Base-by-base conservation (phyloP, 2,113 vertebrate genomes). In the Balaenoptera acutorostrata region DNA sequence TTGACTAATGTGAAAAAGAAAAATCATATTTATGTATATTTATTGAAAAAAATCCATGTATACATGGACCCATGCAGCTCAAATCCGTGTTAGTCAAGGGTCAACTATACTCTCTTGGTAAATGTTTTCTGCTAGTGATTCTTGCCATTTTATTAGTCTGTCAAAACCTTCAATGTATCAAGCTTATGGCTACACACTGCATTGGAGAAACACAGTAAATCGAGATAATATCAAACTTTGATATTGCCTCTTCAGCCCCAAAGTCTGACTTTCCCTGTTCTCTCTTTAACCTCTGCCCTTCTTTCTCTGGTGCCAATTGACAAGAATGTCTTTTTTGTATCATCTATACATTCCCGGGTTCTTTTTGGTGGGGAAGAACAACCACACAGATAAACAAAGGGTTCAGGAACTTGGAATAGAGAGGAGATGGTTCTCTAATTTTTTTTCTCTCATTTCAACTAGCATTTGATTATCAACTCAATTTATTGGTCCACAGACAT, bases 241-340 rank as follows among this genome's bases (percentile, higher is more conserved):
- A 52, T 52, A 52, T 52, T 17, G 52, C 52, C 57, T 52, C 61
- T 46, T 39, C 44, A 71, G 69, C 49, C 81, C 85, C 93, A 46
- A 83, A 71, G 84, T 61, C 44, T 49, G 74, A 39, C 80, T 68
- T 36, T 44, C 36, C 84, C 44, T 25, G 17, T 68, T 72, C 71
- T 86, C n/a, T 64, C 63, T 77, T 57, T 92, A 61, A 92, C 85
- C 86, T 90, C 91, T 95, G 94, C 33, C 93, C 93, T 77, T 59
- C 82, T 59, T 75, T 87, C 41, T 85, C 88, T 31, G 36, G 27
- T 59, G 86, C 59, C 85, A 92, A 29, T 7, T 25, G 44, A 88
- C 82, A 77, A 96, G 82, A 97, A 91, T 68, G 33, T 80, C 66
- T 71, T 83, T 89, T 90, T 91, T 89, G 89, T 84, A 33, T 15